Base-by-base conservation (phyloP, 2,113 vertebrate species). In the Cairina moschata region DNA sequence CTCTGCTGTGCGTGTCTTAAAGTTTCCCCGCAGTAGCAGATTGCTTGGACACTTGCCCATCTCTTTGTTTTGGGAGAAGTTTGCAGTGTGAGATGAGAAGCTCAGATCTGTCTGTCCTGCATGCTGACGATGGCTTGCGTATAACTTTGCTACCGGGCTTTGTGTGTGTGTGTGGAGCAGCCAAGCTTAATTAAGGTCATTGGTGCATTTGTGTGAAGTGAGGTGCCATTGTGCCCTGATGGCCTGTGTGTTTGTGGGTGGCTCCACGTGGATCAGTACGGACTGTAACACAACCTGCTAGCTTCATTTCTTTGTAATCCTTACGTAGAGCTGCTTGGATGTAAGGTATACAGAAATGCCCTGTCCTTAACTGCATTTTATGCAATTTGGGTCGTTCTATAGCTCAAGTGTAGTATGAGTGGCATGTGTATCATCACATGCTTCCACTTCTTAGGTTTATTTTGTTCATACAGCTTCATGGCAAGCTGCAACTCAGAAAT, bases 401-500 rank as follows among this genome's bases (percentile, higher is more conserved):
- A 34, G 48, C 71, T 83, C 29, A 13, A 6, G 34, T n/a, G 59
- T 54, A 10, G 36, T 32, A 11, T 17, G 54, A 52, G 20, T 46
- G 31, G 28, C 0, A 0, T 3, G 2, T 5, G 1, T 13, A 26
- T 71, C 48, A 5, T 9, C 32, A 9, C 14, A 14, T 16, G 18
- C 21, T 48, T 42, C 12, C 29, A 21, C 14, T 58, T 54, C 44
- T n/a, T 48, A 1, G 6, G 13, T 17, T 4, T 29, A 4, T 60
- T n/a, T 29, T 66, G 67, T 68, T 83, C 48, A 2, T 15, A 6
- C 25, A 42, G 18, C 42, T 88, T 65, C 71, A 44, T 58, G 34
- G 83, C 31, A 83, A 86, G 50, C 59, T 6, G 0, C 9, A 59
- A 22, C 42, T 60, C 25, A 5, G 63, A 22, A 11, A 7, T 79